phyloP scores from a whole-genome alignment of 2,888 invertebrate genomes.

The Nemurella pictetii region DNA sequence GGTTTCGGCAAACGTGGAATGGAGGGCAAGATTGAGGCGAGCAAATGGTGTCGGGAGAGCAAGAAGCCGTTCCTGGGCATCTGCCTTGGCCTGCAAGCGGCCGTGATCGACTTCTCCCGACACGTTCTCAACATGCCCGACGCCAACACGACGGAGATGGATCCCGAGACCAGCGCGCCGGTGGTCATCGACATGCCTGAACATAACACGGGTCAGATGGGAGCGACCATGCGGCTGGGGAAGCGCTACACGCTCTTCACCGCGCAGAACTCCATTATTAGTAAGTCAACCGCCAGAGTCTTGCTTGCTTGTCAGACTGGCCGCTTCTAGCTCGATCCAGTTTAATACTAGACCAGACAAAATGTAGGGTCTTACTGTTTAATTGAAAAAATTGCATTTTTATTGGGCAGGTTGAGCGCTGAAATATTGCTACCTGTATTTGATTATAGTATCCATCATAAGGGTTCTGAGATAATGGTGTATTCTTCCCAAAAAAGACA shows the following conservation, averaged over 20 bases:
- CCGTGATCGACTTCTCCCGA: constrained; percentile 93
- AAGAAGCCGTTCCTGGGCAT: constrained; percentile 92
- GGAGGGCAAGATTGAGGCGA: constrained; percentile 94
- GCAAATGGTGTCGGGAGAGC: constrained; percentile 88
- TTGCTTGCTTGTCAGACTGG: background rate
- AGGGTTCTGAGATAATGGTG: no score
- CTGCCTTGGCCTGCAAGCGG: constrained; percentile 96
- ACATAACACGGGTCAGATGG: constrained; percentile 88
- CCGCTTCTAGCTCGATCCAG: no score
- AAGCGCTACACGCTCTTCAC: constrained; percentile 82
- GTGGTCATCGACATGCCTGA: constrained; percentile 99
- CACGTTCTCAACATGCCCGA: constrained; percentile 75
- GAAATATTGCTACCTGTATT: no score
- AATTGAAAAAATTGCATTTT: no score
- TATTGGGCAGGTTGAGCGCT: no score
- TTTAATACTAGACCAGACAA: no score
- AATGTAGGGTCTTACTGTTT: no score
- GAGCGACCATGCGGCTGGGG: constrained; percentile 98
- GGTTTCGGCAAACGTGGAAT: constrained; percentile 96
- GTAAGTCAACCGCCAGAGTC: constrained; percentile 56
- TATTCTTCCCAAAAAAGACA: no score
- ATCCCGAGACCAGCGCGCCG: constrained; percentile 71
- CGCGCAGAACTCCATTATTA: constrained; percentile 60
- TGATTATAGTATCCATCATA: no score
- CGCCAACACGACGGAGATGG: constrained; percentile 87